Conservation (phyloP, 2,113 vertebrate genomes). For the Bujurquina vittata region DNA sequence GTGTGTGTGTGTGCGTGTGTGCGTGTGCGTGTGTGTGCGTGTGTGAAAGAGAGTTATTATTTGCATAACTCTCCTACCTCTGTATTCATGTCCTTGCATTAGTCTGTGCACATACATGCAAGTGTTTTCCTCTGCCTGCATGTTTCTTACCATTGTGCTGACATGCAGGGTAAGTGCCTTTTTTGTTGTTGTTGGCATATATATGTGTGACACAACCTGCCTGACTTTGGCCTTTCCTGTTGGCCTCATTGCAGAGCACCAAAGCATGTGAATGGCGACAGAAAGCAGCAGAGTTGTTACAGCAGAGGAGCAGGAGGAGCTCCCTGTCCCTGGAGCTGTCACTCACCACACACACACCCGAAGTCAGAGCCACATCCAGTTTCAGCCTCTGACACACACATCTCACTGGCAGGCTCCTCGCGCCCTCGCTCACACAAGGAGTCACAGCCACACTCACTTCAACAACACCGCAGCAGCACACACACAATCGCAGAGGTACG, state of each 20-base stretch:
- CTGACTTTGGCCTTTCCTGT: constrained; percentile 61
- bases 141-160: constrained; percentile 20
- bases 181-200: background rate
- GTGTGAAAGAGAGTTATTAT: background rate
- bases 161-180: constrained; percentile 5
- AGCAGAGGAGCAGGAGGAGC: constrained; percentile 70
- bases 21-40: background rate
- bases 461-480: constrained; percentile 42
- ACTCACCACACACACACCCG: constrained; percentile 50
- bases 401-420: constrained; percentile 63
- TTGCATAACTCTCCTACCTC: background rate
- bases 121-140: constrained; percentile 35
- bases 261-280: constrained; percentile 72
- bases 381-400: constrained; percentile 65
- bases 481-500: constrained; percentile 53
- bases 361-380: constrained; percentile 72
- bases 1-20: background rate
- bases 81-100: background rate
- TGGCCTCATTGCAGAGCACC: constrained; percentile 67
- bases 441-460: constrained; percentile 70
- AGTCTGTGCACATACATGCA: background rate
- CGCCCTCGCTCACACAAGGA: constrained; percentile 62
- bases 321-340: constrained; percentile 31
- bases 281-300: constrained; percentile 59
- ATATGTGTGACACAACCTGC: background rate